These are phyloP conservation scores for Pseudochaenichthys georgianus DNA, from an alignment of 2,797 vertebrate genomes.

Conservation along the genomic window DNA sequence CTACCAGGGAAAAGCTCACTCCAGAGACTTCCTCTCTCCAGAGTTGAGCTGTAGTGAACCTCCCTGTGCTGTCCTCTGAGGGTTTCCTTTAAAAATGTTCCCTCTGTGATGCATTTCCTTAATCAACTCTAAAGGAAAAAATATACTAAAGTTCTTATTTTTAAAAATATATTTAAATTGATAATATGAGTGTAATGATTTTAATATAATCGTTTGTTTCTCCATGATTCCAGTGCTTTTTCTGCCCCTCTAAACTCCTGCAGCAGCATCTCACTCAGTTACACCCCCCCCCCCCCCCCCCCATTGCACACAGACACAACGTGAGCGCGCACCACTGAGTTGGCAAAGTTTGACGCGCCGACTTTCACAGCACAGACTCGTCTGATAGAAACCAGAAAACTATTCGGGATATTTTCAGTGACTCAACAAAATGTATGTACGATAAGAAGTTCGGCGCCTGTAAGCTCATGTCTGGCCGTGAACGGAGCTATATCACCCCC, in stretches of 20 bases:
- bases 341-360: conserved; percentile 56
- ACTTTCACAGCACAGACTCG: conserved; percentile 28
- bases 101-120: conserved; percentile 34
- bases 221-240: not conserved
- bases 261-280: conserved; percentile 12
- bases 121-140: conserved; percentile 7
- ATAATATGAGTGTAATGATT: not conserved
- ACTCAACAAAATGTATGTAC: conserved; percentile 39
- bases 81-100: conserved; percentile 28
- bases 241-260: conserved; percentile 9
- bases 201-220: no score
- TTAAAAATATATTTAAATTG: not conserved
- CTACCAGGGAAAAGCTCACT: not conserved
- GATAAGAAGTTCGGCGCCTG: conserved; percentile 75
- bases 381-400: conserved; percentile 45
- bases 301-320: not conserved
- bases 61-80: conserved; percentile 5
- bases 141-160: not conserved
- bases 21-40: conserved; percentile 13
- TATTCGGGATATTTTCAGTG: conserved; percentile 68
- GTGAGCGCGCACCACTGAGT: conserved; percentile 38
- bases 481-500: conserved; percentile 66
- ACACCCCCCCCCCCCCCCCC: not conserved
- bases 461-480: conserved; percentile 69
- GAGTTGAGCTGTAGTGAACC: conserved; percentile 11